Base-by-base conservation (phyloP, 2,888 invertebrate genomes). In the Halictus quadricinctus region DNA sequence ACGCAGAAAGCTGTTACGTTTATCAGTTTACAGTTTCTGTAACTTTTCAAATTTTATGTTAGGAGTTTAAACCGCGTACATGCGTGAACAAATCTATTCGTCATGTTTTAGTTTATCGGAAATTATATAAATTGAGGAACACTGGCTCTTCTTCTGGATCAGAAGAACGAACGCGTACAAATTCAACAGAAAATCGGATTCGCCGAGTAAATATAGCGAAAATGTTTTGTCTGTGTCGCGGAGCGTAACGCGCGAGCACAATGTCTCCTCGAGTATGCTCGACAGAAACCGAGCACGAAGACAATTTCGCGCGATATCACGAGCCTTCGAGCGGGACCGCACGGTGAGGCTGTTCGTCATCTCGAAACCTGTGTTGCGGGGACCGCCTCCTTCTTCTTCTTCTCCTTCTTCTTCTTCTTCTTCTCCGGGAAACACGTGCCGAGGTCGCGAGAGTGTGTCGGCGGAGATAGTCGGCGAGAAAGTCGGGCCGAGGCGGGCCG, bases 341-440 rank as follows among this genome's bases (percentile, higher is more conserved):
- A 84, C 83, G 87, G 29, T 60, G 64, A 54, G 83, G 84, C 77
- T 86, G 84, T 87, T 86, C 84, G 86, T 87, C 87, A 86, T 87
- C 84, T 76, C 72, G 79, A 73, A 64, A 46, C 79, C 83, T 75
- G 70, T 64, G 66, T n/a, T 60, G 58, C 25, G 76, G 50, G 64
- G 66, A 76, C 75, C 66, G 75, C 76, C 80, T 83, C 70, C 72
- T 80, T 76, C 77, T 64, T 70, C 72, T 81, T 79, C 77, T 64
- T 70, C 43, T 83, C 74, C 78, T 64, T 43, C 43, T 83, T 76
- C 72, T 81, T 80, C 77, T 64, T 70, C 74, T 79, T 80, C 78
- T 64, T 43, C 43, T 79, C 12, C 6, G 72, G 75, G 69, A 79
- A 75, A 81, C 76, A 81, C 76, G 85, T 75, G 76, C 58, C 72